Evolutionary conservation across 1,140 invertebrate genomes (phyloP), one percentile per base, ranked within the genome.

Genomic region (Patella vulgata): DNA sequence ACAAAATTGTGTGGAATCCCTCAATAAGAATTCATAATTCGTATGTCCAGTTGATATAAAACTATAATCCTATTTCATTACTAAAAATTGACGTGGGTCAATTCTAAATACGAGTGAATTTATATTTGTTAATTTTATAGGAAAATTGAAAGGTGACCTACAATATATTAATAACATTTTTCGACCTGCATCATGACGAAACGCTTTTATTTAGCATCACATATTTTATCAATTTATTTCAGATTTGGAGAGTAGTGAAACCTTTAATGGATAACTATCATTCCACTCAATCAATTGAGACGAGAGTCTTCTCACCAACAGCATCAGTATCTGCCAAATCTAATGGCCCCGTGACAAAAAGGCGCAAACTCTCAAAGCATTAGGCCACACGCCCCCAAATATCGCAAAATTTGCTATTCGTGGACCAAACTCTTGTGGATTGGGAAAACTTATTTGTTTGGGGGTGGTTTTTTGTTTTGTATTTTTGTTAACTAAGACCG

Each of bases 231-330:
- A 43, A 63, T 30, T 55, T 53, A 12, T 54, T 67, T 28, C 60
- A 81, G 79, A 68, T 81, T 56, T 83, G 79, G 79, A 48, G 62
- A 17, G 68, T 52, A 27, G 73, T 73, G 27, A 81, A 79, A 56
- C 79, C 78, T 11, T 79, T 70, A 55, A 82, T 83, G 55, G 82
- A 83, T 27, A 74, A 81, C 51, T 83, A 82, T 58, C 71, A 80
- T 55, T 62, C 71, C 1, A 60, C 57, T 9, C 81, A 81, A 52
- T 52, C 51, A 28, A 60, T 77, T 1, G 81, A 82, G 46, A 82
- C 79, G 9, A 66, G 71, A 28, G 77, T 81, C 21, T 71, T 77
- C 51, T 82, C 81, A 12, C 81, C 81, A 19, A 82, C 81, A n/a
- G 40, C 77, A 21, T 66, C 68, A 28, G 55, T 50, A 33, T 40